Evolutionary conservation across 2,797 vertebrate genomes (phyloP).

Genomic region (Pangasius krempfi): DNA sequence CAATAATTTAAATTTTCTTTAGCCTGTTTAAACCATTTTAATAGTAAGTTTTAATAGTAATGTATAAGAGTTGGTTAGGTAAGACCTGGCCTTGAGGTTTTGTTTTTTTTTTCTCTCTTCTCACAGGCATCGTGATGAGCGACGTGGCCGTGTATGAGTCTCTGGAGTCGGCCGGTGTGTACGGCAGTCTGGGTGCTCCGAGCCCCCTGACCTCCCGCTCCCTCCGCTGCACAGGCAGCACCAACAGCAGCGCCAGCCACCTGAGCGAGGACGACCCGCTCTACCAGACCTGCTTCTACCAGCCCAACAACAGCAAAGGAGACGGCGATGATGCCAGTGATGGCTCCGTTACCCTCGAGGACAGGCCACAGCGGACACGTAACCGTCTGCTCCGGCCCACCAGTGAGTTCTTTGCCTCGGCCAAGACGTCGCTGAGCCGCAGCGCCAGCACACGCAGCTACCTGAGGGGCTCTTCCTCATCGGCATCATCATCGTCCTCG

Average conservation of each 20-base stretch:
- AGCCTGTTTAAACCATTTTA: background rate
- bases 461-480: constrained; percentile 58
- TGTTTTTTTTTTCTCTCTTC: background rate
- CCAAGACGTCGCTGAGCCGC: constrained; percentile 79
- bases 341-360: background rate
- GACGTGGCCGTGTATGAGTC: constrained; percentile 90
- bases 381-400: constrained; percentile 66
- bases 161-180: constrained; percentile 87
- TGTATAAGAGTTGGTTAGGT: background rate
- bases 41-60: background rate
- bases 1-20: background rate
- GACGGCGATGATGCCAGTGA: constrained; percentile 55
- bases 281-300: constrained; percentile 89
- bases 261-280: constrained; percentile 84
- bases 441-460: constrained; percentile 86
- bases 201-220: constrained; percentile 73
- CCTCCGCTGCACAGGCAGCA: constrained; percentile 72
- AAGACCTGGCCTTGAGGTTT: background rate
- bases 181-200: constrained; percentile 76
- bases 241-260: constrained; percentile 78
- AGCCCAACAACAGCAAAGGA: constrained; percentile 53
- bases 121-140: constrained; percentile 87
- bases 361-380: constrained; percentile 37
- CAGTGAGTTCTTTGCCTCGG: constrained; percentile 71
- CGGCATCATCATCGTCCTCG: constrained; percentile 54